Evolutionary conservation across 1,140 invertebrate species (phyloP).

Genomic region (Scaptodrosophila lebanonensis): DNA sequence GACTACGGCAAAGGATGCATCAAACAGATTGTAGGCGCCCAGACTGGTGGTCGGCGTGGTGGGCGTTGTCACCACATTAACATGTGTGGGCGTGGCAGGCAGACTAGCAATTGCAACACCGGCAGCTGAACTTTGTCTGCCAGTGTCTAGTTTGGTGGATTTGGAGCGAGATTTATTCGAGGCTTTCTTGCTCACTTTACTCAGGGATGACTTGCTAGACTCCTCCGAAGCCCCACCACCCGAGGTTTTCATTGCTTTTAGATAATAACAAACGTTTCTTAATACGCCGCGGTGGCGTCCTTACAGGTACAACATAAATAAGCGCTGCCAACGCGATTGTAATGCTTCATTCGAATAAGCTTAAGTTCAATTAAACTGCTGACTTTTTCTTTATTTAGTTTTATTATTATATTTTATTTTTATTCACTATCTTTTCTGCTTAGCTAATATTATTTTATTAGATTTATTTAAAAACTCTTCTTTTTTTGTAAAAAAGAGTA

Average conservation of each 20-base stretch:
- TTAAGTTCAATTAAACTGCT: no score
- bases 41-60: constrained; percentile 57
- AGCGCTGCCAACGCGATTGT: background rate
- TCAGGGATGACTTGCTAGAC: constrained; percentile 43
- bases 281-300: no score
- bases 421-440: no score
- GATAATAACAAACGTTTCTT: no score
- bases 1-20: constrained; percentile 49
- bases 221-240: constrained; percentile 46
- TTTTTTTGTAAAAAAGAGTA: constrained; percentile 7
- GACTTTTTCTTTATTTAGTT: no score
- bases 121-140: constrained; percentile 27
- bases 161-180: constrained; percentile 68
- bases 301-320: background rate
- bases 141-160: constrained; percentile 47
- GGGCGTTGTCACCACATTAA: constrained; percentile 57
- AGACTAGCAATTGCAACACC: constrained; percentile 35
- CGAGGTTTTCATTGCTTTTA: constrained; percentile 55
- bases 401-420: no score
- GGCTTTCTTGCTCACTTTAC: constrained; percentile 64
- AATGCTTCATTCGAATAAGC: no score
- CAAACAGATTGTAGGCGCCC: constrained; percentile 54
- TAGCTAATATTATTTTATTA: no score
- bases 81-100: constrained; percentile 43
- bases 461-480: background rate